A percentile compares a stretch with the other conserved stretches of the same genome.
phyloP scores from a whole-genome alignment of 2,113 vertebrate genomes.

The Oryzias javanicus region DNA sequence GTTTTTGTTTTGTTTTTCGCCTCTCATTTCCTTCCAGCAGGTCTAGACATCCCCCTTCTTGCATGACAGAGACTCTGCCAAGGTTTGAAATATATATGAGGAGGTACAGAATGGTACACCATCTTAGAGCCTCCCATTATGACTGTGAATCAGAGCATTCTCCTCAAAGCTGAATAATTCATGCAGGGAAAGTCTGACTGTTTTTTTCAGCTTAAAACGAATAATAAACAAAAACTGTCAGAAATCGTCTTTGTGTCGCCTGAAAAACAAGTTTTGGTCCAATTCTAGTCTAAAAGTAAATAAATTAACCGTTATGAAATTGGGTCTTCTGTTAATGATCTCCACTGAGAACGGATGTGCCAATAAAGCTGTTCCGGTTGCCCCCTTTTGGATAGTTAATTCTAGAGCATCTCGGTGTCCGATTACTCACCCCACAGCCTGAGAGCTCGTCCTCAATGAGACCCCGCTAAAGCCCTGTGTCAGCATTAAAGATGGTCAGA shows the following conservation, averaged over 20 bases:
- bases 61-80: slow-evolving; percentile 54
- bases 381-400: slow-evolving; percentile 46
- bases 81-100: slow-evolving; percentile 70
- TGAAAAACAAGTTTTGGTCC: slow-evolving; percentile 9
- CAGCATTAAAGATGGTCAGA: slow-evolving; percentile 47
- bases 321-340: too few relatives aligned
- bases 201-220: slow-evolving; percentile 34
- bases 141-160: slow-evolving; percentile 62
- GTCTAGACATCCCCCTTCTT: slow-evolving; percentile 23
- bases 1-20: neutral
- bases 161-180: slow-evolving; percentile 66
- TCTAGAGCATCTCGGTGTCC: slow-evolving; percentile 48
- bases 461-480: slow-evolving; percentile 52
- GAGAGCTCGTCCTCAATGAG: slow-evolving; percentile 66
- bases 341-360: too few relatives aligned
- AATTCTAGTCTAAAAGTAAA: slow-evolving; percentile 13
- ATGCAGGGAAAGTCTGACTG: slow-evolving; percentile 65
- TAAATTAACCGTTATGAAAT: neutral
- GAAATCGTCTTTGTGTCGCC: slow-evolving; percentile 16
- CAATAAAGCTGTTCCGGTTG: slow-evolving; percentile 18
- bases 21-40: slow-evolving; percentile 17
- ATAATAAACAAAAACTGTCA: slow-evolving; percentile 38
- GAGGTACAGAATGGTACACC: slow-evolving; percentile 26
- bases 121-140: slow-evolving; percentile 71
- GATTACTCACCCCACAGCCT: slow-evolving; percentile 63